Base-by-base conservation (phyloP, 2,113 vertebrate species). In the Rousettus leschenaultii region DNA sequence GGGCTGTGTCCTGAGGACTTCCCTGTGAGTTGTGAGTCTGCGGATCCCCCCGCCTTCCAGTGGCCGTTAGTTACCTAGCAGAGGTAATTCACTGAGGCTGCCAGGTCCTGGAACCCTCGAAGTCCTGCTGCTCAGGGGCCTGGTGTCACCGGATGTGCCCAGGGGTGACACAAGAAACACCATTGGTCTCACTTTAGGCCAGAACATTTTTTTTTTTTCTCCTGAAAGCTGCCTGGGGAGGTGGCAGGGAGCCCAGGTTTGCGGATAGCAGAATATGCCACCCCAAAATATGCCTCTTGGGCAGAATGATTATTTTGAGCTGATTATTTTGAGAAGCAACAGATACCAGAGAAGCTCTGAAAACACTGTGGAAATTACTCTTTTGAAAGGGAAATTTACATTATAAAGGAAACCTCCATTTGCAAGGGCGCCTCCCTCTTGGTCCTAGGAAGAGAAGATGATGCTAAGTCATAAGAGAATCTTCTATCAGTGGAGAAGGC, bases 91-190 rank as follows among this genome's bases (percentile, higher is more conserved):
- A 51, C 45, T 15, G 9, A 40, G 48, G 68, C 80, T 1, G 48
- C 59, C 75, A 22, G 71, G 68, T 33, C 66, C 89, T 63, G 55
- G 43, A n/a, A 55, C 63, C 86, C 26, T 22, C 53, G 53, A 73
- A 18, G 73, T 51, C 43, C 51, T 78, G 66, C 61, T 45, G 45
- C 75, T 10, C 73, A 7, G 13, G 38, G 51, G 61, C 79, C 89
- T 74, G 33, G n/a, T 53, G 87, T 94, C 78, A 90, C 75, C 33
- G 59, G 75, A 48, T 28, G 85, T 92, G 94, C 77, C 89, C 35
- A 9, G 14, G 68, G 89, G 84, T 96, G 96, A 97, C 84, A 80
- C 61, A 55, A 66, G 86, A 84, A 77, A 80, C 86, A 86, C 63
- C 33, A 19, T 35, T 30, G 45, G 65, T 66, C 89, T 96, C 88